phyloP scores from a whole-genome alignment of 1,140 invertebrate genomes.

The Cyphomyrmex costatus region DNA sequence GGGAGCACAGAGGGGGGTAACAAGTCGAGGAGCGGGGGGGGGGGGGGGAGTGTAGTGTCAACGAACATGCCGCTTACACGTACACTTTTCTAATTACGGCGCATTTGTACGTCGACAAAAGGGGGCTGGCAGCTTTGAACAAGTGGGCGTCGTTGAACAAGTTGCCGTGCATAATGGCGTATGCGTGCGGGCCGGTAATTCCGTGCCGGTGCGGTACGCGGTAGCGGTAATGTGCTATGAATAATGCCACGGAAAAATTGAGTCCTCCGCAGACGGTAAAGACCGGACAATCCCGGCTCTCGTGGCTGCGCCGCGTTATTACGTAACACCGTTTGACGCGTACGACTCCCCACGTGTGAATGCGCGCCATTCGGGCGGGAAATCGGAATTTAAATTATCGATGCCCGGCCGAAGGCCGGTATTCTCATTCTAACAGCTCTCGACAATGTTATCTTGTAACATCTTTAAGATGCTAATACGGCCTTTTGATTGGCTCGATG shows the following conservation, averaged over 20 bases:
- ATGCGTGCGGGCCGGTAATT: slow-evolving; percentile 50
- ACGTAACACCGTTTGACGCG: neutral
- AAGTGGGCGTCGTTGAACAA: slow-evolving; percentile 60
- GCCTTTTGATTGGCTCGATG: too few species aligned
- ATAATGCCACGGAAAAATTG: slow-evolving; percentile 57
- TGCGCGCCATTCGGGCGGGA: neutral
- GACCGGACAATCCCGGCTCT: neutral
- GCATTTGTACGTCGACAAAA: slow-evolving; percentile 60
- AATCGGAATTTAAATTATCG: neutral
- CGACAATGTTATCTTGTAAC: too few species aligned
- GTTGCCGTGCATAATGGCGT: slow-evolving; percentile 59
- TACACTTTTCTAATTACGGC: slow-evolving; percentile 61
- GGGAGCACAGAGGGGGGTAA: neutral
- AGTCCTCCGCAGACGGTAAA: slow-evolving; percentile 39
- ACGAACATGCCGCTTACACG: slow-evolving; percentile 52
- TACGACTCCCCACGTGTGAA: slow-evolving; percentile 6
- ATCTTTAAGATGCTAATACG: too few species aligned
- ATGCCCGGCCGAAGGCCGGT: too few species aligned
- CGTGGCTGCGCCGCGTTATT: neutral
- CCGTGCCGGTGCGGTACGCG: slow-evolving; percentile 37
- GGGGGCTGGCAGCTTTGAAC: slow-evolving; percentile 39
- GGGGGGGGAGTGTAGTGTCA: slow-evolving; percentile 29
- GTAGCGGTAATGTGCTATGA: slow-evolving; percentile 58
- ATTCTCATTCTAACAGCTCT: too few species aligned
- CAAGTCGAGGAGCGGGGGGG: neutral